Evolutionary conservation across 2,888 invertebrate genomes (phyloP), one percentile per base, ranked within the genome.

Genomic region (Seira sanloemensis): DNA sequence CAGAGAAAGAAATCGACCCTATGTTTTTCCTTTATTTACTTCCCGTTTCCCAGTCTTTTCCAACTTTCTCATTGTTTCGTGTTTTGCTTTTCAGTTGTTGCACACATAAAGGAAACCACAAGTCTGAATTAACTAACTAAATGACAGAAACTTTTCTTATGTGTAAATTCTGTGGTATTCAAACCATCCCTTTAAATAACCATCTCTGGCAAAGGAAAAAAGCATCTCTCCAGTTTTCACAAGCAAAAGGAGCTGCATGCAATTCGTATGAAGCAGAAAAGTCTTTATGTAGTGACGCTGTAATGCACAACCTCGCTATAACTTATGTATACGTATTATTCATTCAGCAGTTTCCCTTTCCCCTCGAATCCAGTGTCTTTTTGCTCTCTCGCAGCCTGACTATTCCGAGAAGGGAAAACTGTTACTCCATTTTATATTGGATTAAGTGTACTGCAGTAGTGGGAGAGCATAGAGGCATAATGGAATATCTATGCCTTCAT

Each of bases 391-490:
- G n/a, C n/a, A n/a, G n/a, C n/a, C n/a, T n/a, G n/a, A 26, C 25
- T 62, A 23, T 58, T 25, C n/a, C n/a, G 16, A 73, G 58, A 7
- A 50, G 16, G 50, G 50, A 50, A 50, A 50, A 50, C n/a, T 50
- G 50, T 50, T 12, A 50, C 50, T 62, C 27, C 54, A 54, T 76
- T 68, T 76, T 46, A 76, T 67, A 67, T 76, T 76, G 37, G 76
- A 76, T 76, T 68, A 76, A 76, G 76, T 76, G 46, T 23, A 62
- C 18, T 62, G 25, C 65, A 24, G n/a, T 9, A 21, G 54, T 21
- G 75, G 66, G 75, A 23, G 23, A 50, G n/a, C n/a, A n/a, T 18
- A 50, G 5, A 50, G n/a, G 50, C 50, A 50, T 50, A 50, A 50
- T 50, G 50, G n/a, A 50, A 50, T 50, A 50, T 50, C 50, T 50